Percentiles rank a stretch among this genome's conserved stretches.
phyloP scores from a whole-genome alignment of 2,113 vertebrate species.

The Planiliza haematocheilus region DNA sequence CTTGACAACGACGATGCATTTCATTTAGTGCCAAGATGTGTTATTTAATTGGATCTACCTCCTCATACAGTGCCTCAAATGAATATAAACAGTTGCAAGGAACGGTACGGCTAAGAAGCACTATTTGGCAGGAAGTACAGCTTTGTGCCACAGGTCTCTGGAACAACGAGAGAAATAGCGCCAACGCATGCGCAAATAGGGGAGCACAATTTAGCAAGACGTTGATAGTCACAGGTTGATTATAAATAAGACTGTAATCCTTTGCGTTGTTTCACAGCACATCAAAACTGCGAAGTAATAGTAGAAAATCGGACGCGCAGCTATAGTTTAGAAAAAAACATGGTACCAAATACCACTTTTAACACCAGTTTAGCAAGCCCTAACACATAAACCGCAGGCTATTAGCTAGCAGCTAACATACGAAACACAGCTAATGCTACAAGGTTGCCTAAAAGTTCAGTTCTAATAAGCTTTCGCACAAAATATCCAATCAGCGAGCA shows the following conservation, averaged over 20 bases:
- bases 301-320: too few relatives aligned
- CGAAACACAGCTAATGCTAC: slow-evolving; percentile 23
- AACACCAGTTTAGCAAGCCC: neutral
- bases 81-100: neutral
- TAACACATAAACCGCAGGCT: slow-evolving; percentile 1
- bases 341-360: neutral
- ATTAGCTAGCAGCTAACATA: slow-evolving; percentile 30
- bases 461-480: neutral
- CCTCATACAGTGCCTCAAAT: neutral
- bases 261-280: neutral
- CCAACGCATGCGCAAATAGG: slow-evolving; percentile 44
- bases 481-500: too few relatives aligned
- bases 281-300: neutral
- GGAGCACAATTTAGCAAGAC: slow-evolving; percentile 47
- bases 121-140: slow-evolving; percentile 69
- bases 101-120: neutral
- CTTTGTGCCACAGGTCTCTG: slow-evolving; percentile 31
- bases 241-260: neutral
- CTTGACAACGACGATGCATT: neutral
- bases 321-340: neutral
- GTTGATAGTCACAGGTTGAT: slow-evolving; percentile 43
- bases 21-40: too few relatives aligned
- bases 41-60: neutral
- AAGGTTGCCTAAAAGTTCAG: neutral
- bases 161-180: neutral